A percentile compares a stretch with the other conserved stretches of the same genome.
phyloP scores from a whole-genome alignment of 2,797 vertebrate species.

The Syngnathus acus region DNA sequence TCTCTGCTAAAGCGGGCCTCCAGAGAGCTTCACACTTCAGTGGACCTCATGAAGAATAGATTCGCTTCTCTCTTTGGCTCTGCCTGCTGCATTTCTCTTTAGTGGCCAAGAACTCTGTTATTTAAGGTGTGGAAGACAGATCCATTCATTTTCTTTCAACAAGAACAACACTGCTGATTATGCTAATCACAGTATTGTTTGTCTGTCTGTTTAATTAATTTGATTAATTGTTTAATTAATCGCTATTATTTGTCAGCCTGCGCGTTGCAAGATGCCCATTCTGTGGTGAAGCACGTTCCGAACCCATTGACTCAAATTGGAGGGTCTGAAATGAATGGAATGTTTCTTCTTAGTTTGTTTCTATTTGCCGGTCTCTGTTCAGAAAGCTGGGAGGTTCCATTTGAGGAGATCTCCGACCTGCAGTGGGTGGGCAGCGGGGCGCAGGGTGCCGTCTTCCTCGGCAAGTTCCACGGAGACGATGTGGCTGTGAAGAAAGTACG shows the following conservation, averaged over 20 bases:
- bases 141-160: slow-evolving; percentile 11
- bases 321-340: slow-evolving; percentile 14
- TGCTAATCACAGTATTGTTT: not conserved
- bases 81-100: slow-evolving; percentile 33
- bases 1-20: slow-evolving; percentile 35
- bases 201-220: slow-evolving; percentile 8
- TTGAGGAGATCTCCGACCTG: slow-evolving; percentile 95
- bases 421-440: slow-evolving; percentile 97
- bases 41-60: slow-evolving; percentile 64
- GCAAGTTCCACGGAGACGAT: slow-evolving; percentile 88
- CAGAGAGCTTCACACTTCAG: slow-evolving; percentile 44
- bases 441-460: slow-evolving; percentile 91
- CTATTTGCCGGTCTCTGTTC: slow-evolving; percentile 11
- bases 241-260: slow-evolving; percentile 27
- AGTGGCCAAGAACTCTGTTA: slow-evolving; percentile 39
- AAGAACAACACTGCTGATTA: not conserved
- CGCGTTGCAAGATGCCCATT: slow-evolving; percentile 19
- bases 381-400: slow-evolving; percentile 92
- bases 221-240: slow-evolving; percentile 20
- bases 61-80: slow-evolving; percentile 47
- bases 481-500: slow-evolving; percentile 94
- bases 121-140: slow-evolving; percentile 37
- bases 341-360: slow-evolving; percentile 1
- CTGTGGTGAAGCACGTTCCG: slow-evolving; percentile 10
- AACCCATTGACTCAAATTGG: slow-evolving; percentile 9